Base-by-base conservation (phyloP, 2,797 vertebrate species). In the Typhlichthys subterraneus region DNA sequence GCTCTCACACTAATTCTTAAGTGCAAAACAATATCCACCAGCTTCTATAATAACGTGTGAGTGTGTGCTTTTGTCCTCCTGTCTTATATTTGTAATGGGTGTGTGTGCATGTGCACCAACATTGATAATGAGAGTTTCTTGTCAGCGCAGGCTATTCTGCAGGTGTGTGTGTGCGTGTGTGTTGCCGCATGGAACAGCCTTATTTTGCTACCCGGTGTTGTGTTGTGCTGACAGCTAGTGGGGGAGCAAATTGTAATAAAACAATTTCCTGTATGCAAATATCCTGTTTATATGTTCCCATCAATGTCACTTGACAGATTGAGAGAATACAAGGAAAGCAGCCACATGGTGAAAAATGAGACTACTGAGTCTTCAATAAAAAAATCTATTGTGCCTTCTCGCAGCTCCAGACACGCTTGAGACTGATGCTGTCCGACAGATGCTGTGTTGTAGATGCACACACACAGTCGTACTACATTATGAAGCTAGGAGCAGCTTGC, bases 241-340 rank as follows among this genome's bases (percentile, higher is more conserved):
- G 76, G 79, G 83, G 82, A 75, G 84, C 84, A 87, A 75, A 87
- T 72, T 85, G 88, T 88, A 87, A 90, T 89, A 87, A 88, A 85
- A 89, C 85, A 90, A 89, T 91, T 87, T 92, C 79, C 89, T 85
- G 85, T 88, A 91, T 91, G 88, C 87, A 91, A 91, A 92, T 91
- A 63, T 51, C 66, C 78, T 87, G 85, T 88, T 91, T 89, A 89
- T 87, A 85, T 78, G 73, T 82, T 76, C 77, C 82, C 85, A 81
- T 84, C 85, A 83, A 82, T 88, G 83, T 87, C 81, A 83, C 83
- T 86, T 87, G 85, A 89, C 86, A 87, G 84, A 89, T 86, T 84
- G 83, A 76, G 73, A 59, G 83, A 87, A 84, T 83, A 79, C 76
- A 71, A 82, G 73, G 45, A 84, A 71, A 79, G 79, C 73, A 33